Base-by-base conservation (phyloP, 1,140 invertebrate species). In the Apis dorsata region DNA sequence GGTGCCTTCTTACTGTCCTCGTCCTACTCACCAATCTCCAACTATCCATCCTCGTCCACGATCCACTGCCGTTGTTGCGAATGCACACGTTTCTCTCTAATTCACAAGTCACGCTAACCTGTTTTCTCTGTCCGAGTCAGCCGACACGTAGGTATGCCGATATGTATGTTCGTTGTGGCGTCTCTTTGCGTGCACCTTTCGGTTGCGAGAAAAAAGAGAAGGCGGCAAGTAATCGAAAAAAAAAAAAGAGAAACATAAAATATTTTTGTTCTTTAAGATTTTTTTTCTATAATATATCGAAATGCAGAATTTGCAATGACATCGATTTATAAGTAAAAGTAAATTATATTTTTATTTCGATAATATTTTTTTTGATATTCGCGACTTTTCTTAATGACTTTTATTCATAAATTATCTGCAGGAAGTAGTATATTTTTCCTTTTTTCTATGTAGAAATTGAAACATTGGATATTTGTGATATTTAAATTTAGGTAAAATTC, bases 1-100 rank as follows among this genome's bases (percentile, higher is more conserved):
- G 91, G 91, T 84, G 63, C 79, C 28, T 53, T 83, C 34, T 69
- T 62, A 21, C 53, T 49, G n/a, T 77, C 57, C 17, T 51, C 51
- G 71, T 62, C 70, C n/a, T 68, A 24, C 53, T 44, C 69, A 15
- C 68, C 44, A 74, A 59, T 49, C 75, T 60, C 79, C 84, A 44
- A 10, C 57, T n/a, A 63, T 66, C 68, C 7, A 51, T 63, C 78
- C 44, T 63, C 17, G 71, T 73, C 12, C 53, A 2, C 24, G 55
- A 59, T 74, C 34, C 81, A n/a, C 49, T 60, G 28, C 28, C 66
- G 7, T 17, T 13, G 59, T 63, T 53, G 21, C 76, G 19, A 73
- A 53, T 63, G 81, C 70, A 60, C 69, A 28, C 80, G 74, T 63
- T 72, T 78, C 60, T 73, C 71, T 81, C 44, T 68, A 28, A 66